Conservation (phyloP, 1,140 invertebrate species). For the Lysiphlebus fabarum region DNA sequence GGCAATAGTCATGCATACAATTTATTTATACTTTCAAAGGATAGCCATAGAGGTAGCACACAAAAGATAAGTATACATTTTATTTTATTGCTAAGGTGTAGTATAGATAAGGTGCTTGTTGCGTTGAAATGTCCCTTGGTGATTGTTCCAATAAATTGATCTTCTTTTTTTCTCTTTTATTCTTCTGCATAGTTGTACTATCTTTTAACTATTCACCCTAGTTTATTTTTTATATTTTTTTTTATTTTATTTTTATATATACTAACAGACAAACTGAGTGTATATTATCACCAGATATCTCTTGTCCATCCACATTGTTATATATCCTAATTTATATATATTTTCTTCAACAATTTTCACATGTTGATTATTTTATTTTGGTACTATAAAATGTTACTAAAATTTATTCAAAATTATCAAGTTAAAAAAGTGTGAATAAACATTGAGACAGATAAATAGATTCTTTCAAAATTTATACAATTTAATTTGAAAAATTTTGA, state of each 20-base stretch:
- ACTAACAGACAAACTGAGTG: neutral
- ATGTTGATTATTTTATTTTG: neutral
- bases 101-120: slow-evolving; percentile 53
- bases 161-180: slow-evolving; percentile 26
- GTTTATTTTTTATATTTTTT: neutral
- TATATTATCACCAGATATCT: slow-evolving; percentile 37
- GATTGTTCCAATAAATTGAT: slow-evolving; percentile 38
- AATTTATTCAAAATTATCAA: too few species aligned
- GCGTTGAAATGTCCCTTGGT: slow-evolving; percentile 50
- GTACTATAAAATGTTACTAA: too few species aligned
- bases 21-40: slow-evolving; percentile 23
- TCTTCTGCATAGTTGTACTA: slow-evolving; percentile 36
- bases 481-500: too few species aligned
- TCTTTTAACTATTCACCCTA: slow-evolving; percentile 27
- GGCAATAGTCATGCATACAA: slow-evolving; percentile 12
- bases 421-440: too few species aligned
- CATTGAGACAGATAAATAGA: too few species aligned
- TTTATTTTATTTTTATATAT: slow-evolving; percentile 5
- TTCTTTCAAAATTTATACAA: too few species aligned
- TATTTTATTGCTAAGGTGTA: slow-evolving; percentile 43
- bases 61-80: slow-evolving; percentile 14
- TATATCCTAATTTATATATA: slow-evolving; percentile 33
- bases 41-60: too few species aligned
- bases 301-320: slow-evolving; percentile 36
- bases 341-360: slow-evolving; percentile 3